Evolutionary conservation across 2,797 vertebrate species (phyloP).

Genomic region (Chloroceryle inda): DNA sequence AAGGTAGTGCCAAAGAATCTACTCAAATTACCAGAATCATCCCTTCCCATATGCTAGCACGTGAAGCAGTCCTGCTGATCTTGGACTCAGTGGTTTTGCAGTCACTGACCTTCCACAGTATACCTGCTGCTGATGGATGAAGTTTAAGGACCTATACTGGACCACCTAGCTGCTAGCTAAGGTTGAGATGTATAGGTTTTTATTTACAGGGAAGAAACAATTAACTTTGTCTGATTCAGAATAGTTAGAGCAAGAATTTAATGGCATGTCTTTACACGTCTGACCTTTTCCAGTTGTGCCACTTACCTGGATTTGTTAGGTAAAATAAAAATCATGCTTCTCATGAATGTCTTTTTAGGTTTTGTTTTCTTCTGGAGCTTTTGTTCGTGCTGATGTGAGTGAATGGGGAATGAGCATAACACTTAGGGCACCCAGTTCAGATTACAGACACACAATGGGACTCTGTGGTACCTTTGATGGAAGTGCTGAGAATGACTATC

Average conservation of each 20-base stretch:
- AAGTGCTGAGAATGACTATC: conserved; percentile 86
- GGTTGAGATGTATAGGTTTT: background rate
- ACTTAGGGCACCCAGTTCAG: conserved; percentile 83
- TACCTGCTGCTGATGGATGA: background rate
- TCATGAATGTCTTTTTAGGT: conserved; percentile 77
- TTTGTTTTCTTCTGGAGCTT: conserved; percentile 88
- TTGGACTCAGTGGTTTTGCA: background rate
- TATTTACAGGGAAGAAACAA: background rate
- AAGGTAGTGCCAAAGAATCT: background rate
- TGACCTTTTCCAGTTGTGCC: background rate
- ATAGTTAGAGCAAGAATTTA: background rate
- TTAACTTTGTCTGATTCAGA: background rate
- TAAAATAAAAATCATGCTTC: background rate
- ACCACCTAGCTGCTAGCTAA: background rate
- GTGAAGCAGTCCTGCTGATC: background rate
- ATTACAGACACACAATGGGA: conserved; percentile 85
- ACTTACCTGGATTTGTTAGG: background rate
- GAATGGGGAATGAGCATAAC: conserved; percentile 92
- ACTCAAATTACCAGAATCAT: background rate
- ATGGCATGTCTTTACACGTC: background rate
- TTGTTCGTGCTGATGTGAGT: conserved; percentile 88
- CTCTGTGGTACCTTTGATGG: conserved; percentile 90
- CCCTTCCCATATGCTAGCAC: background rate
- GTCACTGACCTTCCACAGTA: background rate
- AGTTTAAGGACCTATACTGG: background rate